These are phyloP conservation scores for Diprion similis DNA, from an alignment of 1,140 invertebrate species.

Conservation along the genomic window DNA sequence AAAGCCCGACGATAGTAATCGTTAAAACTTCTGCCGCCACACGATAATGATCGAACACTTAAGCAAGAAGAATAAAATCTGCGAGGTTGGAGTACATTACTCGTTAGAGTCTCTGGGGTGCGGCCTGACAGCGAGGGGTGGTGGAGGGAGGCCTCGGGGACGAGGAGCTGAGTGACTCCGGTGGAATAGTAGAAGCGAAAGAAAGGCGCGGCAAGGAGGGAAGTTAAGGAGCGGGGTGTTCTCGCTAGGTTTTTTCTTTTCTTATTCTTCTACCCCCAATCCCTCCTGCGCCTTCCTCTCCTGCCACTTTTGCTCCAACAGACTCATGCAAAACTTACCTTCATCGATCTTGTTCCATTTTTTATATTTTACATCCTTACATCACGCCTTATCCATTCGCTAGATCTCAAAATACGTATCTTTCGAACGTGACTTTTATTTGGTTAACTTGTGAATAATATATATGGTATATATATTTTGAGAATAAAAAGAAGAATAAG, in stretches of 20 bases:
- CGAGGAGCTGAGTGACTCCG: neutral
- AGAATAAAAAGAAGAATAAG: too few relatives aligned
- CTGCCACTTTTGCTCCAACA: too few relatives aligned
- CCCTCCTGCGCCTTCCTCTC: too few relatives aligned
- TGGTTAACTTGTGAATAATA: too few relatives aligned
- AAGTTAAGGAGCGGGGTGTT: neutral
- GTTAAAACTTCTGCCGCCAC: slow-evolving; percentile 4
- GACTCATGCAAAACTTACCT: neutral
- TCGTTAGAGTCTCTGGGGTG: slow-evolving; percentile 2
- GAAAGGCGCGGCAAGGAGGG: neutral
- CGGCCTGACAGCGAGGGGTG: neutral
- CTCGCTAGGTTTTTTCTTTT: neutral
- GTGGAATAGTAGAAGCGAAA: neutral
- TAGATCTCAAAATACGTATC: too few relatives aligned
- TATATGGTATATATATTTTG: too few relatives aligned
- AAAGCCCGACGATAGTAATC: neutral
- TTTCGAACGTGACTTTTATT: too few relatives aligned
- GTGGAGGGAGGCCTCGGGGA: too few relatives aligned
- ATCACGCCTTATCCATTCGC: too few relatives aligned
- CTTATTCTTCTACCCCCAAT: too few relatives aligned
- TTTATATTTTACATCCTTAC: too few relatives aligned
- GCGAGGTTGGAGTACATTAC: slow-evolving; percentile 7
- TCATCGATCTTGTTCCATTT: neutral
- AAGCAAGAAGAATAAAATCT: neutral
- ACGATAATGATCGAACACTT: slow-evolving; percentile 7